Conservation (phyloP, 2,113 vertebrate species). For the Hydrolagus affinis region DNA sequence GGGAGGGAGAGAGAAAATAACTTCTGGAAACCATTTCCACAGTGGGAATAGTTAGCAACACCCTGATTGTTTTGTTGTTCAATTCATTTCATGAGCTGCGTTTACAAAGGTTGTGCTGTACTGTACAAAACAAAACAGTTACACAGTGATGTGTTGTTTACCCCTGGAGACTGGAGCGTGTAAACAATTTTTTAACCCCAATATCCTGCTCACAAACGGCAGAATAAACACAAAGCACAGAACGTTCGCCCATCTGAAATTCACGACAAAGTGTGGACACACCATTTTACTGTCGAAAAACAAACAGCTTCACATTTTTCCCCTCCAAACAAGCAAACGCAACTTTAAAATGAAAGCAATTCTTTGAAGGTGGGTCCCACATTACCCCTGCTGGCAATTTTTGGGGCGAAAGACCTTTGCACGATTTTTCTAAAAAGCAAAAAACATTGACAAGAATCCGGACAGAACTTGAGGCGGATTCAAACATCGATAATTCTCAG, state of each 20-base stretch:
- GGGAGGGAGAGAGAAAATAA: neutral
- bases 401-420: neutral
- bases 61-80: neutral
- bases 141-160: neutral
- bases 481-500: neutral
- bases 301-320: neutral
- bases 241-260: neutral
- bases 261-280: neutral
- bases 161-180: neutral
- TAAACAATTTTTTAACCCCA: neutral
- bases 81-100: neutral
- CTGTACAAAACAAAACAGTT: neutral
- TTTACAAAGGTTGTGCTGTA: neutral
- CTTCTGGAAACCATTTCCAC: neutral
- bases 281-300: neutral
- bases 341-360: neutral
- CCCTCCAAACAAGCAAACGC: neutral
- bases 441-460: neutral
- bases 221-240: neutral
- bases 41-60: neutral
- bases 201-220: neutral
- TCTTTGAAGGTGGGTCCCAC: neutral
- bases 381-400: neutral
- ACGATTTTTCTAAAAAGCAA: neutral
- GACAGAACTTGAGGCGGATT: neutral